Percentiles rank a stretch among this genome's conserved stretches.
These are phyloP conservation scores for Acanthurus lineatus DNA, from an alignment of 2,797 vertebrate genomes.

Conservation along the genomic window DNA sequence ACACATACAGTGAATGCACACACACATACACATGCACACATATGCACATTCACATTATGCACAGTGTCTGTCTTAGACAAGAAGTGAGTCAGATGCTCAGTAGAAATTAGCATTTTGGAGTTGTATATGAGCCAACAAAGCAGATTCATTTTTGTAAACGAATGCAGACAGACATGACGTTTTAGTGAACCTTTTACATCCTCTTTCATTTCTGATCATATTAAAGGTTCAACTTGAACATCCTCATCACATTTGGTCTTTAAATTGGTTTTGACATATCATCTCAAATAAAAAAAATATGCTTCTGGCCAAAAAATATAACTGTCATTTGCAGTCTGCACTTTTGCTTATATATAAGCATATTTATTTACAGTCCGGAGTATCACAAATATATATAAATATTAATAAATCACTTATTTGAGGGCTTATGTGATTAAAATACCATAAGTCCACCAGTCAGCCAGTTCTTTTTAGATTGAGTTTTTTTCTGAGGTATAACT, in stretches of 20 bases:
- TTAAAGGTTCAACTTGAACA: constrained; percentile 12
- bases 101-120: constrained; percentile 53
- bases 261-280: constrained; percentile 23
- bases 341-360: neutral
- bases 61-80: constrained; percentile 48
- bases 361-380: neutral
- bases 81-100: constrained; percentile 40
- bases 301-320: neutral
- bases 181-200: neutral
- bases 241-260: neutral
- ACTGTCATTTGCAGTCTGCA: neutral
- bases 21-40: constrained; percentile 13
- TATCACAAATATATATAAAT: constrained; percentile 1
- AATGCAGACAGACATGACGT: constrained; percentile 4
- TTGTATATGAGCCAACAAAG: constrained; percentile 41
- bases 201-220: constrained; percentile 7
- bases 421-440: constrained; percentile 24
- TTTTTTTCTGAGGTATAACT: constrained; percentile 40
- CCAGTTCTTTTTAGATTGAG: constrained; percentile 44
- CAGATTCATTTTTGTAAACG: constrained; percentile 21
- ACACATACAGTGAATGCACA: constrained; percentile 16
- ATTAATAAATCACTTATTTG: neutral
- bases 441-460: constrained; percentile 23
- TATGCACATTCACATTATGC: constrained; percentile 33
- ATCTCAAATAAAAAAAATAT: neutral